Evolutionary conservation across 2,797 vertebrate species (phyloP).

Genomic region (Morelia viridis): DNA sequence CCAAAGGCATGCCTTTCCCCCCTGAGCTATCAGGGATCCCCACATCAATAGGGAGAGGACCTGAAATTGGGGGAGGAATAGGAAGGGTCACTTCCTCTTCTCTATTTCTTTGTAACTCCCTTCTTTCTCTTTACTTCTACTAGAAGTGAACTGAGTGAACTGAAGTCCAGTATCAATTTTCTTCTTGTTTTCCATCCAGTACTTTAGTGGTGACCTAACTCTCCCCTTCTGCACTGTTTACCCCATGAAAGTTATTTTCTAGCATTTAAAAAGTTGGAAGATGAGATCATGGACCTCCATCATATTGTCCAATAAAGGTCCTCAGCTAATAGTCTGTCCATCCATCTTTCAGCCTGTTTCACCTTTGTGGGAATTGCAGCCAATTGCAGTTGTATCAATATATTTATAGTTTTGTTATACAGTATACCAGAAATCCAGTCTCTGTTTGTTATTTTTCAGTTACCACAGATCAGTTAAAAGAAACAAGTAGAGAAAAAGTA

Average conservation of each 20-base stretch:
- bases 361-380: not conserved
- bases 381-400: not conserved
- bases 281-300: not conserved
- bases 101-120: not conserved
- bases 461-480: not conserved
- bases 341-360: not conserved
- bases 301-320: not conserved
- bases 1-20: not conserved
- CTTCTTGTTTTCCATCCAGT: not conserved
- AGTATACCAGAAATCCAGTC: not conserved
- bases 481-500: not conserved
- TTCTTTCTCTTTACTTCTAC: not conserved
- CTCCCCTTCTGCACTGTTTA: not conserved
- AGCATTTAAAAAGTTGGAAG: not conserved
- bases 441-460: constrained; percentile 17
- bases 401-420: constrained; percentile 20
- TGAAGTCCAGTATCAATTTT: not conserved
- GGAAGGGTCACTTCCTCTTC: not conserved
- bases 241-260: not conserved
- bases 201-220: not conserved
- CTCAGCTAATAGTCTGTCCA: not conserved
- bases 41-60: not conserved
- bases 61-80: not conserved
- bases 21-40: not conserved
- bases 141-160: not conserved